Base-by-base conservation (phyloP, 1,140 invertebrate genomes). In the Spodoptera litura region DNA sequence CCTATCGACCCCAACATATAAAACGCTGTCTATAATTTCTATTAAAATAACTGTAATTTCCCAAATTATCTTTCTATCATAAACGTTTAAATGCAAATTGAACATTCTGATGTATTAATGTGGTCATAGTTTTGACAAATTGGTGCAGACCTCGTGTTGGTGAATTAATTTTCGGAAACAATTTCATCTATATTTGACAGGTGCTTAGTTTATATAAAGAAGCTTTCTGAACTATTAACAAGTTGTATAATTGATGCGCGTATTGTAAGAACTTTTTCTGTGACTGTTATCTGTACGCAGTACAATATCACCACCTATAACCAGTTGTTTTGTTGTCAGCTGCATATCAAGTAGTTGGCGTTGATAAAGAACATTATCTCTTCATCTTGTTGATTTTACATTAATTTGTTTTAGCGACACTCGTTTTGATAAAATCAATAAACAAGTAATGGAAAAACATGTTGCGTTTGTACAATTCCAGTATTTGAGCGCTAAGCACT, bases 1-100 rank as follows among this genome's bases (percentile, higher is more conserved):
- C 89, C 86, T 70, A 84, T 83, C 88, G 80, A 87, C 85, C 86
- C 88, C 84, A 81, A 76, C 85, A 78, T 84, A 85, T 85, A 88
- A 85, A 88, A 85, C 83, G 83, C 79, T 84, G 85, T 74, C 86
- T 83, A 88, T 89, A 85, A 92, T 91, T 90, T 91, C 86, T 86
- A 92, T 90, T 90, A 90, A 89, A 89, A 91, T 88, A 88, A 88
- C 86, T 85, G 89, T 92, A 90, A 91, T 92, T 91, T 87, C 62
- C 85, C 81, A 89, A 91, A 91, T 90, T 87, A 88, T 84, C 83
- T 87, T 84, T 85, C 85, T 88, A 83, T 88, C 86, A 78, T 83
- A 89, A 89, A 84, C 85, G 84, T 89, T 91, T 89, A 90, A 92
- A 92, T 92, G 91, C 88, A 90, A 93, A 94, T 94, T 89, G 89